These are phyloP conservation scores for Psittacula cyanocephala DNA, from an alignment of 2,113 vertebrate genomes.

Conservation along the genomic window DNA sequence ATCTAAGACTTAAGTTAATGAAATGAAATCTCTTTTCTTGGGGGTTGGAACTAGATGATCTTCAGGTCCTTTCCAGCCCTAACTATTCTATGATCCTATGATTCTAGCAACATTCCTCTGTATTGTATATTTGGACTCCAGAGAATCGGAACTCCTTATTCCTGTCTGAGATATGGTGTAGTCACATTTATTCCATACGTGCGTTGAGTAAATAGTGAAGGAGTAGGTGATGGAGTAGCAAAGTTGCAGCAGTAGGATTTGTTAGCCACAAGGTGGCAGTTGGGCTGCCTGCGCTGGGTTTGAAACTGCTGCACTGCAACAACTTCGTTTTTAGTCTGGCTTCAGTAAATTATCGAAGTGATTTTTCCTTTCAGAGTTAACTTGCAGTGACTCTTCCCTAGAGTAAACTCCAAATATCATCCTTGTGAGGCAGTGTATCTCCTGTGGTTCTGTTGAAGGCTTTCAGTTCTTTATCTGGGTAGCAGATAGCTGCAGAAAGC, in stretches of 20 bases:
- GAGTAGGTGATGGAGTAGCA: neutral
- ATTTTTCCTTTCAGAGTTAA: neutral
- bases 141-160: constrained; percentile 65
- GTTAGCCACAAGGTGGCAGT: constrained; percentile 60
- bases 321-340: neutral
- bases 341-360: neutral
- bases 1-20: constrained; percentile 54
- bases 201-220: neutral
- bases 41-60: too few species aligned
- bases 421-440: neutral
- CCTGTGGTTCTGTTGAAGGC: neutral
- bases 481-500: neutral
- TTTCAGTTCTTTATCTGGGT: neutral
- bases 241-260: neutral
- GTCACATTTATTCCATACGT: constrained; percentile 10
- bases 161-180: constrained; percentile 18
- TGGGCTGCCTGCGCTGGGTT: constrained; percentile 35
- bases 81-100: too few species aligned
- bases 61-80: too few species aligned
- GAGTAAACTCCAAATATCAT: neutral
- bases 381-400: neutral
- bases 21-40: constrained; percentile 51
- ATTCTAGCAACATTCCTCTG: constrained; percentile 37
- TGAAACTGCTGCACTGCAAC: neutral
- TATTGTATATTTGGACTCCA: constrained; percentile 40